Conservation (phyloP, 2,888 invertebrate genomes). For the Hermaeophaga mercurialis region DNA sequence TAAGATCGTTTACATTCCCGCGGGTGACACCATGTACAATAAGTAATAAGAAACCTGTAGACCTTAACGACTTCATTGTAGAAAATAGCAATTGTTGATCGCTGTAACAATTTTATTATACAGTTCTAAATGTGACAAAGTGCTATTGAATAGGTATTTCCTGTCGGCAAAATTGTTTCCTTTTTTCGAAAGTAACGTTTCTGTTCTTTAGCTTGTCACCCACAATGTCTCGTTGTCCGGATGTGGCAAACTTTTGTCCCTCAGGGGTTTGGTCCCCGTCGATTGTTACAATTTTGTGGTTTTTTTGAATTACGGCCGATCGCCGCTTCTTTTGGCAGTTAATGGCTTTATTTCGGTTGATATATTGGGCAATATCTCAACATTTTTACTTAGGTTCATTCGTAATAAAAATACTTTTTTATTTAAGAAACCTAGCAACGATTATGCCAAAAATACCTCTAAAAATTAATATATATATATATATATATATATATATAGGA, state of each 20-base stretch:
- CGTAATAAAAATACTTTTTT: no score
- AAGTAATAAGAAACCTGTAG: slow-evolving; percentile 17
- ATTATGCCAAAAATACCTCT: no score
- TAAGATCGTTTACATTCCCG: neutral
- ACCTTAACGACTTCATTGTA: slow-evolving; percentile 19
- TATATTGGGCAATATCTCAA: slow-evolving; percentile 20
- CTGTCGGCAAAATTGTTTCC: slow-evolving; percentile 32
- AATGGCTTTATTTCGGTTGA: slow-evolving; percentile 34
- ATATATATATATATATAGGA: no score
- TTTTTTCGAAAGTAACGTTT: slow-evolving; percentile 27
- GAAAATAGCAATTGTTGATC: slow-evolving; percentile 8
- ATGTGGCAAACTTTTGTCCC: slow-evolving; percentile 39
- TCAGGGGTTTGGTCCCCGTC: slow-evolving; percentile 33
- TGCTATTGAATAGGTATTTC: slow-evolving; percentile 30
- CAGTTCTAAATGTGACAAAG: slow-evolving; percentile 25
- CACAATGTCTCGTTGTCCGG: slow-evolving; percentile 40
- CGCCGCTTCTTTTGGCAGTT: slow-evolving; percentile 25
- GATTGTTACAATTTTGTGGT: slow-evolving; percentile 48
- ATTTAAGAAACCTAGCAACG: no score
- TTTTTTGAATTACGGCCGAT: slow-evolving; percentile 38
- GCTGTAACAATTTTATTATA: slow-evolving; percentile 30
- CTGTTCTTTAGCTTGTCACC: slow-evolving; percentile 30
- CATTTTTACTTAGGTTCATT: no score
- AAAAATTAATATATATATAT: no score
- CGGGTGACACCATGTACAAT: slow-evolving; percentile 5